Percentiles rank a stretch among this genome's conserved stretches.
Evolutionary conservation across 35 echinoderm and acorn worm species (phyloP).

Genomic region (Ophiothrix spiculata): DNA sequence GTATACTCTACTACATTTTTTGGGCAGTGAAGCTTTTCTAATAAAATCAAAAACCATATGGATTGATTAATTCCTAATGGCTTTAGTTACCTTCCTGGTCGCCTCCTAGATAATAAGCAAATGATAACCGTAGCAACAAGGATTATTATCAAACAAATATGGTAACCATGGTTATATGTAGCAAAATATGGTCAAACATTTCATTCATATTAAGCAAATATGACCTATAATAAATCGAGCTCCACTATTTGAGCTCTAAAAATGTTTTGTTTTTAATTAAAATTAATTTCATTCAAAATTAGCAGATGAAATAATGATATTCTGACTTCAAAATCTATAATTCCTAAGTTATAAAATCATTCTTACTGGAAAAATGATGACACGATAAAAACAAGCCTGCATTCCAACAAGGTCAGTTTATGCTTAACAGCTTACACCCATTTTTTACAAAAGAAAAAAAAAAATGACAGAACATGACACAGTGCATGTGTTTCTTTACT

Average conservation of each 20-base stretch:
- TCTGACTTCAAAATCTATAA: too few relatives aligned
- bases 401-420: neutral
- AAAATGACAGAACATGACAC: neutral
- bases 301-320: too few relatives aligned
- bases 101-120: neutral
- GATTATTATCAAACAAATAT: neutral
- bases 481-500: neutral
- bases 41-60: neutral
- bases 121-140: constrained; percentile 5
- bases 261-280: too few relatives aligned
- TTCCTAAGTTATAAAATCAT: too few relatives aligned
- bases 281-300: too few relatives aligned
- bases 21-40: neutral
- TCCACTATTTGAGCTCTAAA: too few relatives aligned
- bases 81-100: neutral
- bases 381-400: neutral
- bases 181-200: too few relatives aligned
- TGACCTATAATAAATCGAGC: too few relatives aligned
- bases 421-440: neutral
- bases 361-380: too few relatives aligned
- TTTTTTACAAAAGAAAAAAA: neutral
- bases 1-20: neutral
- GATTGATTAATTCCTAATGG: neutral
- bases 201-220: too few relatives aligned
- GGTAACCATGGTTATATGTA: neutral